Percentiles rank a stretch among this genome's conserved stretches.
Evolutionary conservation across 2,888 invertebrate species (phyloP).

Genomic region (Drosophila robusta): DNA sequence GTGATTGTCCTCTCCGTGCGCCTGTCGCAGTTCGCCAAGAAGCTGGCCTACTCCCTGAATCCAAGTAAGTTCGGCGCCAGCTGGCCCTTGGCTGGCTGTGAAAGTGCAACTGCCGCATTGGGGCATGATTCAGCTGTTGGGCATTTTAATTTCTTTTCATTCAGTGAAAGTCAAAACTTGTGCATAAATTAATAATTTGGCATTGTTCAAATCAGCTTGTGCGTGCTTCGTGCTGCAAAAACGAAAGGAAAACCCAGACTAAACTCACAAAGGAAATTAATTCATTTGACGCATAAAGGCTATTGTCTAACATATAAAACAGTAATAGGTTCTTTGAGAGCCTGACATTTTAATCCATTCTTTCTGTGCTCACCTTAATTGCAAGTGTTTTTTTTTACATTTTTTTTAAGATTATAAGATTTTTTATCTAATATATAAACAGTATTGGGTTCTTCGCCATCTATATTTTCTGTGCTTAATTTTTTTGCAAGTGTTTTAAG

Average conservation of each 20-base stretch:
- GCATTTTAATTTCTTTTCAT: conserved; percentile 38
- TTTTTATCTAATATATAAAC: no score
- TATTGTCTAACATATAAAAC: no score
- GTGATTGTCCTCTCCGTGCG: conserved; percentile 92
- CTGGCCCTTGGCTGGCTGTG: conserved; percentile 10
- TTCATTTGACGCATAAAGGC: not conserved
- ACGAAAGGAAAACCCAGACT: conserved; percentile 12
- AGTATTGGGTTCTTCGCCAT: no score
- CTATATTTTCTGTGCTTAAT: no score
- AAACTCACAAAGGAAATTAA: conserved; percentile 6
- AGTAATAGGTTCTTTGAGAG: not conserved
- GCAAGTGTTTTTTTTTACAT: no score
- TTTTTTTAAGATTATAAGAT: no score
- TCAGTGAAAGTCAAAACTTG: conserved; percentile 66
- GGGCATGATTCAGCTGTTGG: conserved; percentile 28
- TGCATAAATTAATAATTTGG: conserved; percentile 68
- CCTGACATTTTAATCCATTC: not conserved
- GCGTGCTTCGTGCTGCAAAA: conserved; percentile 12
- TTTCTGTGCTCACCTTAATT: not conserved
- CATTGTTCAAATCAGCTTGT: conserved; percentile 10
- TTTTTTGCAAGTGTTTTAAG: no score
- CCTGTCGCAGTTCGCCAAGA: conserved; percentile 93
- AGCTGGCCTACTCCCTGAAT: conserved; percentile 92
- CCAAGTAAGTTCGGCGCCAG: conserved; percentile 87
- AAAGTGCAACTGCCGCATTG: conserved; percentile 26